Percentiles rank a stretch among this genome's conserved stretches.
phyloP scores from a whole-genome alignment of 1,140 invertebrate species.

The Drosophila truncata region DNA sequence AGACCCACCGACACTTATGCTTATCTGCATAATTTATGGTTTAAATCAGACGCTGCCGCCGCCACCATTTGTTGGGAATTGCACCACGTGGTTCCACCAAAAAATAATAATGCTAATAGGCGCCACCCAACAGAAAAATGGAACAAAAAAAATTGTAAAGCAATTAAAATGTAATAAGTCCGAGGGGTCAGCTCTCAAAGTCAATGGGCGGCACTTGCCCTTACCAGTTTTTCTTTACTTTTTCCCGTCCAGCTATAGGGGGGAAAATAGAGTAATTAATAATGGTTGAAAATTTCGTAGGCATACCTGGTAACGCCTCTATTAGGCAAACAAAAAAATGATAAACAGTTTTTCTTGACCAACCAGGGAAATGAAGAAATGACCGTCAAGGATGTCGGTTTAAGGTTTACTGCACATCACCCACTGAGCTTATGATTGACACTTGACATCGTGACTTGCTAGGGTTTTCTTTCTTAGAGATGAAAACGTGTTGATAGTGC shows the following conservation, averaged over 20 bases:
- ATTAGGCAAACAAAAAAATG: slow-evolving; percentile 67
- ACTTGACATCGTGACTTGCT: slow-evolving; percentile 73
- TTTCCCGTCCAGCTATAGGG: background rate
- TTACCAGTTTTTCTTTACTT: slow-evolving; percentile 6
- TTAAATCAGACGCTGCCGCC: slow-evolving; percentile 65
- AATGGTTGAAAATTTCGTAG: slow-evolving; percentile 47
- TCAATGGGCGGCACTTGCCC: slow-evolving; percentile 43
- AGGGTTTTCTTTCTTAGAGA: slow-evolving; percentile 40
- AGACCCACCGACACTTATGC: slow-evolving; percentile 57
- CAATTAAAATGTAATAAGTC: slow-evolving; percentile 82
- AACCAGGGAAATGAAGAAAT: slow-evolving; percentile 28
- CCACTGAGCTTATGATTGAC: slow-evolving; percentile 74
- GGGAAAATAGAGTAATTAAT: slow-evolving; percentile 74
- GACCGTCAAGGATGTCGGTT: slow-evolving; percentile 59
- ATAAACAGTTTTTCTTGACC: slow-evolving; percentile 72
- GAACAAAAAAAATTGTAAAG: slow-evolving; percentile 70
- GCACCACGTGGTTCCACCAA: slow-evolving; percentile 68
- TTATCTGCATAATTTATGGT: slow-evolving; percentile 83
- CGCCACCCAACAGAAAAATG: slow-evolving; percentile 56
- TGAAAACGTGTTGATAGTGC: slow-evolving; percentile 61
- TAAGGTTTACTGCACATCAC: slow-evolving; percentile 22
- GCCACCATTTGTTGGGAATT: slow-evolving; percentile 64
- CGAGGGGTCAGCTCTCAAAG: slow-evolving; percentile 49
- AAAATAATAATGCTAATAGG: slow-evolving; percentile 66
- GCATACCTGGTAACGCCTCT: slow-evolving; percentile 62